Conservation (phyloP, 2,113 vertebrate genomes). For the Tragelaphus buxtoni region DNA sequence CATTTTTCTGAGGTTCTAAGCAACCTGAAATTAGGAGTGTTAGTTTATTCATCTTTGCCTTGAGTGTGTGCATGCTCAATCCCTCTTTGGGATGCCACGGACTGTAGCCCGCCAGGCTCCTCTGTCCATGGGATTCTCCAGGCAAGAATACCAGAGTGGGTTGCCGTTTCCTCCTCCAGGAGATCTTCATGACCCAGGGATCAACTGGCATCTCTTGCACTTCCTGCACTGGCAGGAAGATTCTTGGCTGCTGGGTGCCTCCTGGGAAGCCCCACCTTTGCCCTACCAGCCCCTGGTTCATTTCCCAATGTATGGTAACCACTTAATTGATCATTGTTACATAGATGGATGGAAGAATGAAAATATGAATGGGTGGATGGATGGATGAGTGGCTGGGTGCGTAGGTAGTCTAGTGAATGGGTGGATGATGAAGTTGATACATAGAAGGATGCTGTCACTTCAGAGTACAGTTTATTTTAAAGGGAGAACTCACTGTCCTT, state of each 20-base stretch:
- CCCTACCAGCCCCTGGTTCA: background rate
- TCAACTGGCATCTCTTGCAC: rapidly evolving
- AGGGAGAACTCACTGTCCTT: background rate
- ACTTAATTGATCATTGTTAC: background rate
- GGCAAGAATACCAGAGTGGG: background rate
- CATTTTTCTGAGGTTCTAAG: background rate
- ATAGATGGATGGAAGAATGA: background rate
- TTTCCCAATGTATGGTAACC: background rate
- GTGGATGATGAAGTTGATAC: background rate
- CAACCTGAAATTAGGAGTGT: background rate
- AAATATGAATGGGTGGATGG: background rate
- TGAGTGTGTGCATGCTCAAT: background rate
- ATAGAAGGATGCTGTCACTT: background rate
- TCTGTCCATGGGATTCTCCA: background rate
- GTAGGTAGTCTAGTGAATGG: background rate
- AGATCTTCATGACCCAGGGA: background rate
- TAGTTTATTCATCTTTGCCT: background rate
- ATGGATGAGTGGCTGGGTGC: background rate
- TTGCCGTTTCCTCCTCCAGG: background rate
- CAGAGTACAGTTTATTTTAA: background rate
- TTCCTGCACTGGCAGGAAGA: background rate
- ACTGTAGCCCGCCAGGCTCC: background rate
- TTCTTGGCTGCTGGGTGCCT: background rate
- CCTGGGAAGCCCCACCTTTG: background rate
- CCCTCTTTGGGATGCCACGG: background rate